Conservation (phyloP, 2,797 vertebrate genomes). For the Myotis planiceps region DNA sequence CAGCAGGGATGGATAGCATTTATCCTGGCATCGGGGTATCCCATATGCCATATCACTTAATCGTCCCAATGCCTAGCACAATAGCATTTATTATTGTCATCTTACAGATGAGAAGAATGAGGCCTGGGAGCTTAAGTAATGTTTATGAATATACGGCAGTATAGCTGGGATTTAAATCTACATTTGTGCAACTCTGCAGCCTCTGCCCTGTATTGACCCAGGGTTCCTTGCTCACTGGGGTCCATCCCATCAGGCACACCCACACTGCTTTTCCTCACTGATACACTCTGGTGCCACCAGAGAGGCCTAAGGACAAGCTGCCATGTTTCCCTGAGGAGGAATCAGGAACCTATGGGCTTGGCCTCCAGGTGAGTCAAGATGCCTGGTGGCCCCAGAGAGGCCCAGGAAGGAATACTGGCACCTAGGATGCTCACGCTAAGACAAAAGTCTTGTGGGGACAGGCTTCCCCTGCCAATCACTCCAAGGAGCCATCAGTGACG, state of each 20-base stretch:
- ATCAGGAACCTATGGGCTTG: not conserved
- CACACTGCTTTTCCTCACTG: not conserved
- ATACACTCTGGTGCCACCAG: not conserved
- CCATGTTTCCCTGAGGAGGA: not conserved
- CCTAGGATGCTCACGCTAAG: not conserved
- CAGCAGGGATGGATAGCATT: not conserved
- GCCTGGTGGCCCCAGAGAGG: not conserved
- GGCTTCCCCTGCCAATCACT: not conserved
- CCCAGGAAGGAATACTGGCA: not conserved
- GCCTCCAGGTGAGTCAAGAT: not conserved
- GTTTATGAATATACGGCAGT: not conserved
- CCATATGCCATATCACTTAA: not conserved
- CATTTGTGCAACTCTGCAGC: not conserved
- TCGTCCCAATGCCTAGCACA: not conserved
- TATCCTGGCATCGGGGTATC: not conserved
- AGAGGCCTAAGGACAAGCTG: not conserved
- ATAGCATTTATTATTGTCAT: not conserved
- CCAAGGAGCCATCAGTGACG: not conserved
- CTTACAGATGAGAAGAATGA: not conserved
- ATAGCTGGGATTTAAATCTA: not conserved
- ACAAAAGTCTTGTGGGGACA: not conserved
- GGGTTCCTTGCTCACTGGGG: not conserved
- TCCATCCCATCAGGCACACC: not conserved
- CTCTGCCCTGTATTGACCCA: not conserved
- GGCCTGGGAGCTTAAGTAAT: not conserved